Evolutionary conservation across 23 tunicate species (phyloP).

Genomic region (Halocynthia roretzi): DNA sequence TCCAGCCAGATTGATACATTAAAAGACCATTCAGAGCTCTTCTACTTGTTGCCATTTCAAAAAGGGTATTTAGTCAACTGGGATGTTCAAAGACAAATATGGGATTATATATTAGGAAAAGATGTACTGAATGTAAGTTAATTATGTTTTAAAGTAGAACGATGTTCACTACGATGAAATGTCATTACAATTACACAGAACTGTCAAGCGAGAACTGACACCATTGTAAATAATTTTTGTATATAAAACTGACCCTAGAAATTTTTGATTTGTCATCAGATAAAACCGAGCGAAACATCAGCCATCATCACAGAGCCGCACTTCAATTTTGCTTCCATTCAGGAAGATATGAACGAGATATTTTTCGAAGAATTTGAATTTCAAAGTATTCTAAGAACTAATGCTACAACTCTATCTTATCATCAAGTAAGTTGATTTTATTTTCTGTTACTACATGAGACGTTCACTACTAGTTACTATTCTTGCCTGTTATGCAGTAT

Average conservation of each 20-base stretch:
- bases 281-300: constrained; percentile 50
- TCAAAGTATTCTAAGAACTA: constrained; percentile 67
- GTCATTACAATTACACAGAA: too few species aligned
- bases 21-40: constrained; percentile 84
- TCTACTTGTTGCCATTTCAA: constrained; percentile 82
- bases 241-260: not conserved
- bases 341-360: constrained; percentile 91
- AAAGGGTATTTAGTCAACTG: constrained; percentile 91
- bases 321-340: constrained; percentile 73
- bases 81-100: constrained; percentile 87
- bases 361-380: constrained; percentile 98
- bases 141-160: not conserved
- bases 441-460: not conserved
- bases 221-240: not conserved
- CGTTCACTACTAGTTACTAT: not conserved
- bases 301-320: constrained; percentile 93
- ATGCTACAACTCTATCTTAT: constrained; percentile 66
- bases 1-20: constrained; percentile 63
- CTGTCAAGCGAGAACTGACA: not conserved
- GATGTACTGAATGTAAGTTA: constrained; percentile 76
- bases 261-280: constrained; percentile 23
- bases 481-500: constrained; percentile 29
- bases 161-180: not conserved
- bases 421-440: constrained; percentile 30
- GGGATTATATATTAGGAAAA: constrained; percentile 87